These are phyloP conservation scores for Oikopleura albicans DNA, from an alignment of 23 tunicate genomes.

Conservation along the genomic window DNA sequence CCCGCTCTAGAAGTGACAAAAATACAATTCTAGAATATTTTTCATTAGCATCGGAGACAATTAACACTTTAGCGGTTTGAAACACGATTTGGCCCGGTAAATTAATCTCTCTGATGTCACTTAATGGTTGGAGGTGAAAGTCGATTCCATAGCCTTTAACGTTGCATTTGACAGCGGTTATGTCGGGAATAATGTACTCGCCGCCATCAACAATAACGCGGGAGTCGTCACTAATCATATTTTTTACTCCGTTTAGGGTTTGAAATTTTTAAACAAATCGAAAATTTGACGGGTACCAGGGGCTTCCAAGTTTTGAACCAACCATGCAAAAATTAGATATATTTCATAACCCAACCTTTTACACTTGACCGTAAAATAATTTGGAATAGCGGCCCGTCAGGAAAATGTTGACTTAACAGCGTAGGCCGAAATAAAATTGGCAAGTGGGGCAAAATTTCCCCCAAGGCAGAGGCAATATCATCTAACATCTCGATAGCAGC, in stretches of 20 bases:
- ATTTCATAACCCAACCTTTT: too few species aligned
- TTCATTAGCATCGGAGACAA: background rate
- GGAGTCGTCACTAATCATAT: too few species aligned
- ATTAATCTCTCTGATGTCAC: background rate
- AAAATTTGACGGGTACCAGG: too few species aligned
- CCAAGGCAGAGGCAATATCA: background rate
- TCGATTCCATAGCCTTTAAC: background rate
- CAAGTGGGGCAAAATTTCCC: background rate
- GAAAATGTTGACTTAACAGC: background rate
- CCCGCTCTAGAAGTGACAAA: background rate
- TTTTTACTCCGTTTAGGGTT: too few species aligned
- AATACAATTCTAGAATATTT: background rate
- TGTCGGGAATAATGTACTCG: background rate
- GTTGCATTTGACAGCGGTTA: background rate
- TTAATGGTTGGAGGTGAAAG: background rate
- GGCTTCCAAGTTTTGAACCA: too few species aligned
- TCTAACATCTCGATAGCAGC: background rate
- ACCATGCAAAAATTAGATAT: too few species aligned
- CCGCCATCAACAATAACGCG: background rate
- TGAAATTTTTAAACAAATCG: too few species aligned
- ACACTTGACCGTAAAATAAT: too few species aligned
- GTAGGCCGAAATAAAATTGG: background rate
- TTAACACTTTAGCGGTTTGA: background rate
- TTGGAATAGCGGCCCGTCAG: background rate
- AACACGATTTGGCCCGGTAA: background rate